Evolutionary conservation across 1,140 invertebrate species (phyloP).

Genomic region (Hycleus phaleratus): DNA sequence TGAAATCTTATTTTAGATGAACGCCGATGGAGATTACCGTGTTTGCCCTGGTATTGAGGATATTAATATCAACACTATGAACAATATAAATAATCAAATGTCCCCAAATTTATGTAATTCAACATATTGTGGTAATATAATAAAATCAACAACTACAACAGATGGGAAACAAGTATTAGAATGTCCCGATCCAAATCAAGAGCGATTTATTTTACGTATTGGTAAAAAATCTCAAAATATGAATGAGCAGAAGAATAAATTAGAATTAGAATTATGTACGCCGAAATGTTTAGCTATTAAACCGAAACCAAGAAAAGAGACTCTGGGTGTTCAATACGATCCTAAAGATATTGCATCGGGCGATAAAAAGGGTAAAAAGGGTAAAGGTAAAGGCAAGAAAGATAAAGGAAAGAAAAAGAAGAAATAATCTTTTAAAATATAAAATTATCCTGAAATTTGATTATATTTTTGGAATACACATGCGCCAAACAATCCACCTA

Average conservation of each 20-base stretch:
- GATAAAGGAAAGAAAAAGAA: constrained; percentile 14
- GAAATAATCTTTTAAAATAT: background rate
- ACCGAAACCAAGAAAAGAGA: constrained; percentile 34
- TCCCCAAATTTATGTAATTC: background rate
- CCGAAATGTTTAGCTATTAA: constrained; percentile 38
- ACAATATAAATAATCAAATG: too few species aligned
- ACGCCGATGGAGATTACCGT: too few species aligned
- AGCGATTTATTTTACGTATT: constrained; percentile 37
- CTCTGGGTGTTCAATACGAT: constrained; percentile 38
- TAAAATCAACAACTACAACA: constrained; percentile 27
- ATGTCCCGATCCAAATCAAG: constrained; percentile 38
- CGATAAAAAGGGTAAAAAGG: constrained; percentile 20
- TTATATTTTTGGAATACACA: too few species aligned
- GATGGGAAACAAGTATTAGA: constrained; percentile 36
- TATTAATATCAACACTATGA: too few species aligned
- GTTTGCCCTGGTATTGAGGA: too few species aligned
- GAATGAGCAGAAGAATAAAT: constrained; percentile 37
- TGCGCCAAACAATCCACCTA: too few species aligned
- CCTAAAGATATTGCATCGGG: constrained; percentile 17
- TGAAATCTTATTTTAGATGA: too few species aligned
- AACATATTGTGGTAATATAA: constrained; percentile 12
- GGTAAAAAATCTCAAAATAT: constrained; percentile 36
- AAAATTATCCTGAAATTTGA: too few species aligned
- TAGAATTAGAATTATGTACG: constrained; percentile 40
- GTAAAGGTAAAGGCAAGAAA: constrained; percentile 18